phyloP scores from a whole-genome alignment of 2,113 vertebrate species.

The Telmatochromis sp. region DNA sequence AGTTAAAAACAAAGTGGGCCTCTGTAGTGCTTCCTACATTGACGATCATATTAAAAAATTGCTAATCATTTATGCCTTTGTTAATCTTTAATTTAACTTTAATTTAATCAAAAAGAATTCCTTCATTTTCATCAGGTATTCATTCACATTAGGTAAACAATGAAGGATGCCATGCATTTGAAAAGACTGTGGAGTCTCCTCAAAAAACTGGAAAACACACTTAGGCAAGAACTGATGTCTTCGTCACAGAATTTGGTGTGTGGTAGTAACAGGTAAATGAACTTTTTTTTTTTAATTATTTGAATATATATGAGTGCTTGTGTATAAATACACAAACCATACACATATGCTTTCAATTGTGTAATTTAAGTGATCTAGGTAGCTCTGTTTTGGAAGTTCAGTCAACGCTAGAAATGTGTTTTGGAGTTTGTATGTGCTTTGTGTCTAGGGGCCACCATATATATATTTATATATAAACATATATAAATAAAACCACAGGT shows the following conservation, averaged over 20 bases:
- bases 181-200: not conserved
- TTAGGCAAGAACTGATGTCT: not conserved
- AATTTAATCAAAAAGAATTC: not conserved
- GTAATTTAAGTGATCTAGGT: too few species aligned
- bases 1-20: not conserved
- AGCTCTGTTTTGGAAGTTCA: too few species aligned
- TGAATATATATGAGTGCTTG: too few species aligned
- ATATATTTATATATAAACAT: too few species aligned
- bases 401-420: too few species aligned
- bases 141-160: not conserved
- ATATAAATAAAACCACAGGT: too few species aligned
- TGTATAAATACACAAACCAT: too few species aligned
- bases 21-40: not conserved
- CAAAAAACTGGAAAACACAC: not conserved
- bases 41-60: not conserved
- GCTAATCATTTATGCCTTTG: not conserved
- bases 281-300: too few species aligned
- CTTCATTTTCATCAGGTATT: not conserved
- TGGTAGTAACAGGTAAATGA: too few species aligned
- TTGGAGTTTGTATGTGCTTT: too few species aligned
- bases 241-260: not conserved
- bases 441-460: too few species aligned
- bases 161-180: not conserved
- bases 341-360: too few species aligned
- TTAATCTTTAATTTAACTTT: not conserved